phyloP scores from a whole-genome alignment of 64 coral and sea anemone genomes.

The Cladopsammia gracilis region DNA sequence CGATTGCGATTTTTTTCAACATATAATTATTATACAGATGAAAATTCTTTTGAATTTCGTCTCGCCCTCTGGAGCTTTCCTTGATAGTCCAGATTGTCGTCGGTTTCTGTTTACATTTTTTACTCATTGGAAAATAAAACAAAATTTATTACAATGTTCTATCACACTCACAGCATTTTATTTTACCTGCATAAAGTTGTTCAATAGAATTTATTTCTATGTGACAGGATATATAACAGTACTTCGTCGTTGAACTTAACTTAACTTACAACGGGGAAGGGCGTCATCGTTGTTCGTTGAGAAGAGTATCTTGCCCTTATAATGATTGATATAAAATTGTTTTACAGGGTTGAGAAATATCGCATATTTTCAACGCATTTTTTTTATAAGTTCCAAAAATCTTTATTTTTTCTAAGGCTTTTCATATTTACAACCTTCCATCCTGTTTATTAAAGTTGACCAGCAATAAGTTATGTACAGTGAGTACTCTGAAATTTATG shows the following conservation, averaged over 20 bases:
- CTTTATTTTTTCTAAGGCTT: slow-evolving; percentile 1
- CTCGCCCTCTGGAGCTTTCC: not conserved
- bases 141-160: too few relatives aligned
- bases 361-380: too few relatives aligned
- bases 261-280: not conserved
- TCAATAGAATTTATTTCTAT: too few relatives aligned
- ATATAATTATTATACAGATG: not conserved
- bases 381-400: not conserved
- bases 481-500: not conserved
- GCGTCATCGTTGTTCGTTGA: too few relatives aligned
- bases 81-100: not conserved
- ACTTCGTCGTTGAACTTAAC: not conserved
- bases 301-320: too few relatives aligned
- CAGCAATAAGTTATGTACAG: slow-evolving; percentile 4
- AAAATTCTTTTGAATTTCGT: not conserved
- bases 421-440: slow-evolving; percentile 2
- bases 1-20: not conserved
- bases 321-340: too few relatives aligned
- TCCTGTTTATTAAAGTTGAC: not conserved
- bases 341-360: too few relatives aligned
- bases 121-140: too few relatives aligned
- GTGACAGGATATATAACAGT: too few relatives aligned
- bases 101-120: too few relatives aligned
- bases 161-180: too few relatives aligned
- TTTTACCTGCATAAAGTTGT: too few relatives aligned